These are phyloP conservation scores for Hylaeus volcanicus DNA, from an alignment of 1,140 invertebrate species.

Conservation along the genomic window DNA sequence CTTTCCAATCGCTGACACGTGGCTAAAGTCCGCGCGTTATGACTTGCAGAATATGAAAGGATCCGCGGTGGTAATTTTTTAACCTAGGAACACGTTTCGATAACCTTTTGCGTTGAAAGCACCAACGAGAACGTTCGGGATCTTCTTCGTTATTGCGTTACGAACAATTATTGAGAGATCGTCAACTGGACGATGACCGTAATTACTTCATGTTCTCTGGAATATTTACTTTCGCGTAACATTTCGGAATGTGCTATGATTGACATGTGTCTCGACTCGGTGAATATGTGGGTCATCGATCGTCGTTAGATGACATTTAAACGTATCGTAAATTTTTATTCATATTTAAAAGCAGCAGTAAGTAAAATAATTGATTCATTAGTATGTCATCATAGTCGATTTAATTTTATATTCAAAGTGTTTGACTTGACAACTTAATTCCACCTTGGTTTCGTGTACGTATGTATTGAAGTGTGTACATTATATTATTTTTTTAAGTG, in stretches of 20 bases:
- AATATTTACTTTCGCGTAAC: background rate
- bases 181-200: background rate
- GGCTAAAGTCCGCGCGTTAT: constrained; percentile 1
- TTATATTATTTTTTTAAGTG: too few species aligned
- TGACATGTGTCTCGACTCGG: too few species aligned
- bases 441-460: too few species aligned
- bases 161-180: background rate
- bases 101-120: constrained; percentile 50
- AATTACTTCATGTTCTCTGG: background rate
- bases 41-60: constrained; percentile 21
- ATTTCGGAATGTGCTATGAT: background rate
- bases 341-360: too few species aligned
- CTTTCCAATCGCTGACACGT: constrained; percentile 43
- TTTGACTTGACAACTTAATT: too few species aligned
- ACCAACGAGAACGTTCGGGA: constrained; percentile 30
- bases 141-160: constrained; percentile 2
- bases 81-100: constrained; percentile 38
- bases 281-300: background rate
- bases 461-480: too few species aligned
- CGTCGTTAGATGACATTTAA: too few species aligned
- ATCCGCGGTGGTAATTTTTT: constrained; percentile 29
- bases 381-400: too few species aligned
- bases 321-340: too few species aligned
- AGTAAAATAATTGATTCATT: too few species aligned
- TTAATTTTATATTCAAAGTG: too few species aligned